A percentile compares a stretch with the other conserved stretches of the same genome.
These are phyloP conservation scores for Apis florea DNA, from an alignment of 1,140 invertebrate species.

Conservation along the genomic window DNA sequence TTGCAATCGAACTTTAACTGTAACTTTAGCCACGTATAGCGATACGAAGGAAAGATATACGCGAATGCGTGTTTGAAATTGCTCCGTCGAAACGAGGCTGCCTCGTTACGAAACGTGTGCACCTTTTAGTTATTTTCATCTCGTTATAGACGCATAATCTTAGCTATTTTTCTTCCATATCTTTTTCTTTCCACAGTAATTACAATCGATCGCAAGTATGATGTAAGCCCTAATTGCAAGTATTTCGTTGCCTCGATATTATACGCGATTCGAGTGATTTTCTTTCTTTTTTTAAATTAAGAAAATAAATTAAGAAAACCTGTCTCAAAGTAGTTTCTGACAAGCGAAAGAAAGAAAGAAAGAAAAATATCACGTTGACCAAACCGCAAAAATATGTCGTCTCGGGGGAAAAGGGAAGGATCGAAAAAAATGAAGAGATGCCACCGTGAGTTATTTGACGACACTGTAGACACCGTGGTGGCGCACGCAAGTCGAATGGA, in stretches of 20 bases:
- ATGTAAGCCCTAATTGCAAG: background rate
- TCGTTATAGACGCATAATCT: background rate
- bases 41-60: slow-evolving; percentile 25
- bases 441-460: slow-evolving; percentile 31
- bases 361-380: background rate
- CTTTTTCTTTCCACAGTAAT: background rate
- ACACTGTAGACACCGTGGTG: background rate
- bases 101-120: background rate
- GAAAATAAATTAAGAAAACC: too few species aligned
- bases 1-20: background rate
- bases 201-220: background rate
- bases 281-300: too few species aligned
- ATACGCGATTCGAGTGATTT: too few species aligned
- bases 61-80: slow-evolving; percentile 23
- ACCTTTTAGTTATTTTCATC: slow-evolving; percentile 8
- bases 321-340: too few species aligned
- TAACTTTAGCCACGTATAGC: slow-evolving; percentile 24
- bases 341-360: too few species aligned
- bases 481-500: slow-evolving; percentile 11
- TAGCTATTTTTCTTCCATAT: background rate
- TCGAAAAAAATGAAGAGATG: background rate
- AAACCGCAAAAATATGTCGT: background rate
- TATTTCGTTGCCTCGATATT: too few species aligned
- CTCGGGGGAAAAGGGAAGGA: background rate
- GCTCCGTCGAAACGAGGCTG: background rate